Evolutionary conservation across 2,797 vertebrate genomes (phyloP), one percentile per base, ranked within the genome.

Genomic region (Darevskia nairensis): DNA sequence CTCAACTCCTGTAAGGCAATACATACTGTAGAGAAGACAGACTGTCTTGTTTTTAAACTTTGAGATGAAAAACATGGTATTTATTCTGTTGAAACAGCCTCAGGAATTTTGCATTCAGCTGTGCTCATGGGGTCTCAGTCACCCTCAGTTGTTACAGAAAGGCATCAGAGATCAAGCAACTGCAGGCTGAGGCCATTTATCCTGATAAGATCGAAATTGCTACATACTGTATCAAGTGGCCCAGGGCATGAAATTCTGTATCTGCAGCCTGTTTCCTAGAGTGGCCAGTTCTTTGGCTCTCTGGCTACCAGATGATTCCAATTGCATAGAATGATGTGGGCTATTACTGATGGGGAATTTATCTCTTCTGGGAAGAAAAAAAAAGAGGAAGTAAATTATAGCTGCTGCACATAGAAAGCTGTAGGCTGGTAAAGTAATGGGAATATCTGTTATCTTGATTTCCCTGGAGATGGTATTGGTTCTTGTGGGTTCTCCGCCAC

Each of bases 321-420:
- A 4, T 19, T 85, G 21, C 6, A 29, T 8, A 50, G 10, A 71
- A 83, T 25, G 27, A 64, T 1, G 6, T 85, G 1, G 80, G 25
- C 13, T 4, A 32, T 27, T 15, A 21, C 8, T 35, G 50, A 55
- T 55, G 1, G 1, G 61, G 61, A 69, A 8, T 21, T 68, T 64
- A 35, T n/a, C 21, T 19, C 21, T 74, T 61, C 17, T 32, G n/a
- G 41, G 55, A 27, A 13, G 61, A 6, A 10, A 10, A 32, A 17
- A 50, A 11, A 19, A 35, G 46, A 55, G 13, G 50, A 55, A 55
- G 0, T 50, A 86, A 77, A 39, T 41, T 68, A 91, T 84, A 84
- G 76, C 55, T 86, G 75, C 84, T 82, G 25, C 66, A 11, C 2
- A 85, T 29, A 85, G 89, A 80, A 25, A 17, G 8, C 35, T 90